Conservation (phyloP, 2,888 invertebrate species). For the Phengaris alcon region DNA sequence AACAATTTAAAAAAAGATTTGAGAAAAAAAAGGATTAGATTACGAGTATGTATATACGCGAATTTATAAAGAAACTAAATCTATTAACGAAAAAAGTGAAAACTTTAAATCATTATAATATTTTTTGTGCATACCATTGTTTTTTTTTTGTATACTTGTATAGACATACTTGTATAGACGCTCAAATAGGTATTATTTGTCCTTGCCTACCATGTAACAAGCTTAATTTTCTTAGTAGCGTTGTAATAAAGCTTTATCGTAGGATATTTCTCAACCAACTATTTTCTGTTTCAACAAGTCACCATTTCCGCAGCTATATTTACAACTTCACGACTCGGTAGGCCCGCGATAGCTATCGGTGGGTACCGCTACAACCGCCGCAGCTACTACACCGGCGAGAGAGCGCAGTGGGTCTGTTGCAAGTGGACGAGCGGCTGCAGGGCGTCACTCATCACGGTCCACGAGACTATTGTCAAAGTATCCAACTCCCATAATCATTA, state of each 20-base stretch:
- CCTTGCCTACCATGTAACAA: no score
- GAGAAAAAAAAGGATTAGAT: not conserved
- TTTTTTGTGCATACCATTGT: not conserved
- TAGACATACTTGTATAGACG: no score
- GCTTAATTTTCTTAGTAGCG: no score
- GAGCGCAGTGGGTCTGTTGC: constrained; percentile 47
- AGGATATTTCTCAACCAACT: no score
- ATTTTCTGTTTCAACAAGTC: not conserved
- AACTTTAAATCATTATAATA: not conserved
- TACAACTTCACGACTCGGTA: constrained; percentile 39
- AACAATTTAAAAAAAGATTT: constrained; percentile 4
- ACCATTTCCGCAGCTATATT: not conserved
- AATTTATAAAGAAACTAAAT: not conserved
- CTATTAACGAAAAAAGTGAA: not conserved
- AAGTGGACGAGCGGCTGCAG: constrained; percentile 43
- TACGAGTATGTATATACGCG: not conserved
- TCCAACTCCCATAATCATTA: constrained; percentile 43
- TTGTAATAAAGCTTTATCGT: no score
- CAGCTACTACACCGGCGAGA: constrained; percentile 33
- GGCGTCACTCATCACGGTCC: constrained; percentile 43
- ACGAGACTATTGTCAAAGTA: constrained; percentile 38
- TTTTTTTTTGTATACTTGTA: not conserved
- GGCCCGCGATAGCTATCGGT: constrained; percentile 41
- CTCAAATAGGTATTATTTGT: no score
- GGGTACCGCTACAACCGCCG: constrained; percentile 38